Conservation (phyloP, 2,797 vertebrate genomes). For the Liparis tanakae region DNA sequence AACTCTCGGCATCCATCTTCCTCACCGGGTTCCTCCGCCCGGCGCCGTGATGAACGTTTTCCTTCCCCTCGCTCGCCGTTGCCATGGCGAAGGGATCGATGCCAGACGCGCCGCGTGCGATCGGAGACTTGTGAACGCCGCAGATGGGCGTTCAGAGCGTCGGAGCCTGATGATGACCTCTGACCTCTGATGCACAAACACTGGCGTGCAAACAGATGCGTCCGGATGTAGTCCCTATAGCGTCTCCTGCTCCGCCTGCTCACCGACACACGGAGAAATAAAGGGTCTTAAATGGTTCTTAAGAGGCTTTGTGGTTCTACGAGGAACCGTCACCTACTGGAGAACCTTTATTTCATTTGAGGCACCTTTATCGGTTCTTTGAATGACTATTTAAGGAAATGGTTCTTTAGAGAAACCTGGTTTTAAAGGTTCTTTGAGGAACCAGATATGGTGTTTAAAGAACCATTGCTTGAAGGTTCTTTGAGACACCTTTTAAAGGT, state of each 20-base stretch:
- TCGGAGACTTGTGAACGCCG: slow-evolving; percentile 3
- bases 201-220: not conserved
- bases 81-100: slow-evolving; percentile 86
- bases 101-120: slow-evolving; percentile 82
- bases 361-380: too few relatives aligned
- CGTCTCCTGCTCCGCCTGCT: not conserved
- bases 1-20: slow-evolving; percentile 61
- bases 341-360: too few relatives aligned
- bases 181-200: slow-evolving; percentile 37
- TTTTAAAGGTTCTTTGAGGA: too few relatives aligned
- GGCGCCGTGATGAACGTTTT: slow-evolving; percentile 79
- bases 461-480: too few relatives aligned
- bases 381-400: too few relatives aligned
- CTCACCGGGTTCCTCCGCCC: slow-evolving; percentile 12
- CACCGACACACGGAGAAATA: not conserved
- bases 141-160: slow-evolving; percentile 4
- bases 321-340: too few relatives aligned
- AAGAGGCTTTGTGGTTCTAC: too few relatives aligned
- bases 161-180: slow-evolving; percentile 44
- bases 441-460: too few relatives aligned
- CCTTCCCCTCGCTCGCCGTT: slow-evolving; percentile 87
- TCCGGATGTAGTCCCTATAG: too few relatives aligned
- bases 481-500: too few relatives aligned
- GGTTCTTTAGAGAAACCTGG: too few relatives aligned
- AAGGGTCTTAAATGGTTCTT: too few relatives aligned